These are phyloP conservation scores for Gonocerus acuteangulatus DNA, from an alignment of 2,888 invertebrate species.

Conservation along the genomic window DNA sequence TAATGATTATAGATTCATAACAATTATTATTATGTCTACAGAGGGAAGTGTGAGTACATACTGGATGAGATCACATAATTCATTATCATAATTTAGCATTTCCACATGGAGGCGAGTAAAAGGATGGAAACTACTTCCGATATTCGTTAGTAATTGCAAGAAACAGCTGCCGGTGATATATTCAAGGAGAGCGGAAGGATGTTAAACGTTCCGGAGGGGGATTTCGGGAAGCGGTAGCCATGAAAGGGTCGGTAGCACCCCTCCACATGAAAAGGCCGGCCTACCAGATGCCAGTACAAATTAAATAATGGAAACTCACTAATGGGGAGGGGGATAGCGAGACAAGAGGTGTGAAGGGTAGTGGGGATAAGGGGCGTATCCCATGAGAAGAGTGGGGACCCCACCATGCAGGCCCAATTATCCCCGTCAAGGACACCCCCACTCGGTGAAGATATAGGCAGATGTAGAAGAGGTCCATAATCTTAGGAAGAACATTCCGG, in stretches of 20 bases:
- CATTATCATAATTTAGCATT: no score
- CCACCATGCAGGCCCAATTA: conserved; percentile 1
- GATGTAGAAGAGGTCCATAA: no score
- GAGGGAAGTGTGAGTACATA: no score
- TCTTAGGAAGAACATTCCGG: no score
- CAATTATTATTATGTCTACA: no score
- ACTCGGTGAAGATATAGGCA: no score
- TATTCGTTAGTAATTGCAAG: background rate
- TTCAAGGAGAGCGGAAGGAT: conserved; percentile 13
- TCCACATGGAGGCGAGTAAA: no score
- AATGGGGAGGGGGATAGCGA: conserved; percentile 4
- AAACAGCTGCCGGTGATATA: conserved; percentile 3
- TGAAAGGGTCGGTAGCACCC: background rate
- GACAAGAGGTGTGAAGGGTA: conserved; percentile 1
- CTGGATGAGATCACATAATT: no score
- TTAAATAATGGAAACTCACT: conserved; percentile 21
- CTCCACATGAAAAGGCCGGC: conserved; percentile 1
- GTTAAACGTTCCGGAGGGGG: background rate
- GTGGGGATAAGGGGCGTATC: conserved; percentile 15
- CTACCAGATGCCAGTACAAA: conserved; percentile 18
- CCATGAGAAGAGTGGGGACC: background rate
- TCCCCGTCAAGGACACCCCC: no score
- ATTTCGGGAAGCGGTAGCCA: conserved; percentile 6
- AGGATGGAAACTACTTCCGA: no score
- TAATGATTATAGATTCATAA: no score